Evolutionary conservation across 1,140 invertebrate species (phyloP).

Genomic region (Drosophila parvula): DNA sequence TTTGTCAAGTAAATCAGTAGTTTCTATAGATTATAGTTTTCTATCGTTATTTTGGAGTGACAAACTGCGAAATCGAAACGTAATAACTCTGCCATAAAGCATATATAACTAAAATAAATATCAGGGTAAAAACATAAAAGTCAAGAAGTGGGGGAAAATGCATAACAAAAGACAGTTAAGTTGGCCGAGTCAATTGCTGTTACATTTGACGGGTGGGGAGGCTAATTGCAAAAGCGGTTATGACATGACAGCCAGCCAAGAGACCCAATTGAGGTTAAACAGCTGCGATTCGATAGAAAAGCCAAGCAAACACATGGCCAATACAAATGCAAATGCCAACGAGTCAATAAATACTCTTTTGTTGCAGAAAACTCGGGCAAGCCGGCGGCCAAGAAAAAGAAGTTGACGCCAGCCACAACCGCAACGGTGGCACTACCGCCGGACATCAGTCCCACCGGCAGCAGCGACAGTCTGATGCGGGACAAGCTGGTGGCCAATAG

Average conservation of each 20-base stretch:
- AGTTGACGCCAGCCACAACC: conserved; percentile 34
- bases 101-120: conserved; percentile 2
- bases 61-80: neutral
- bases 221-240: conserved; percentile 58
- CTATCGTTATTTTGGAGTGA: no score
- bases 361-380: conserved; percentile 62
- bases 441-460: conserved; percentile 71
- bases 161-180: conserved; percentile 37
- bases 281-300: conserved; percentile 50
- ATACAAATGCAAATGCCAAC: conserved; percentile 20
- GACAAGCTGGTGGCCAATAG: conserved; percentile 65
- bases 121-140: neutral
- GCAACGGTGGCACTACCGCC: conserved; percentile 50
- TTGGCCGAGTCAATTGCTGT: conserved; percentile 38
- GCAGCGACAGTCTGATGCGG: conserved; percentile 74
- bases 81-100: neutral
- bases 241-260: conserved; percentile 32
- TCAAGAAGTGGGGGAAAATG: conserved; percentile 16
- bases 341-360: conserved; percentile 8
- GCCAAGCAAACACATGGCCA: conserved; percentile 26
- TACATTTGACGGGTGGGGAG: conserved; percentile 43
- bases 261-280: conserved; percentile 66
- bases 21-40: neutral
- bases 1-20: neutral
- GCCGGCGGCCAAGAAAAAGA: conserved; percentile 75